Evolutionary conservation across 2,113 vertebrate species (phyloP).

Genomic region (Egretta garzetta): DNA sequence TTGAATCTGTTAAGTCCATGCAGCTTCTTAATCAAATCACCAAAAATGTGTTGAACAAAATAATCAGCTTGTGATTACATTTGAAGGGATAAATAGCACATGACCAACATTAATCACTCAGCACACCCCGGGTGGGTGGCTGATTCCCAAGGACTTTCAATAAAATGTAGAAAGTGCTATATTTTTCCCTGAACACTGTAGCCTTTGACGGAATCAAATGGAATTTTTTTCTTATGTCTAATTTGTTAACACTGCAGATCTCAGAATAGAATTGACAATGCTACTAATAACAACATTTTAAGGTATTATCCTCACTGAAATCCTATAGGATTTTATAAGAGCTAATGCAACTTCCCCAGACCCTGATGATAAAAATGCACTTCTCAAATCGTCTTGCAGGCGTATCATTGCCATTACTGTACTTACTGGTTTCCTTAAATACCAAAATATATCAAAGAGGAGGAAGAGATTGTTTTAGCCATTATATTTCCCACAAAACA

Average conservation of each 20-base stretch:
- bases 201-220: background rate
- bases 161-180: background rate
- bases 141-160: conserved; percentile 27
- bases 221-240: background rate
- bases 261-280: background rate
- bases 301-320: background rate
- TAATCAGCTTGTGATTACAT: conserved; percentile 47
- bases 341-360: background rate
- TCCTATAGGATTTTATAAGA: conserved; percentile 34
- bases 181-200: background rate
- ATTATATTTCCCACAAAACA: background rate
- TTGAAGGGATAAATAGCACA: conserved; percentile 39
- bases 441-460: background rate
- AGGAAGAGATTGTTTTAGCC: background rate
- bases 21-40: conserved; percentile 53
- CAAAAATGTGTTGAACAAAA: conserved; percentile 38
- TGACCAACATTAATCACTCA: conserved; percentile 43
- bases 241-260: conserved; percentile 18
- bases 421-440: conserved; percentile 8
- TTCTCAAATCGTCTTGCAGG: conserved; percentile 26
- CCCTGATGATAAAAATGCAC: background rate
- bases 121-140: background rate
- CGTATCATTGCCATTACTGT: background rate
- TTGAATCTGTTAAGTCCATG: background rate
- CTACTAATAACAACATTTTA: conserved; percentile 15